Evolutionary conservation across 2,888 invertebrate genomes (phyloP).

Genomic region (Trisateles emortualis): DNA sequence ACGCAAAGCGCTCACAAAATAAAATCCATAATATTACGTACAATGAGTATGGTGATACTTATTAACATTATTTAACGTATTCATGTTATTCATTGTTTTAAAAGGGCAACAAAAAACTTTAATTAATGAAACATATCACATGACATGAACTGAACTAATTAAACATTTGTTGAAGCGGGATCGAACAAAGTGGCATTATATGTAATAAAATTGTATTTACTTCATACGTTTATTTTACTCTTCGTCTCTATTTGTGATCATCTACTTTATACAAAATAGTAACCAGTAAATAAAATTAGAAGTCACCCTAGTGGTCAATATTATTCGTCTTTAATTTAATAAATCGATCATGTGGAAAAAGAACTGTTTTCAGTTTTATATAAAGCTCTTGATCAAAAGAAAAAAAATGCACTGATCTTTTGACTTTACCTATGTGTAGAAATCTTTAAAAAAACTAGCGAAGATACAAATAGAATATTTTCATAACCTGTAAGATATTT

Average conservation of each 20-base stretch:
- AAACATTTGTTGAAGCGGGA: not conserved
- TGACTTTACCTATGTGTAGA: too few relatives aligned
- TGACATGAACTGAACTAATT: not conserved
- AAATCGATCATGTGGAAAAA: too few relatives aligned
- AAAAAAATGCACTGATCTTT: too few relatives aligned
- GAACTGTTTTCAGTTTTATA: too few relatives aligned
- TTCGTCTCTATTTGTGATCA: too few relatives aligned
- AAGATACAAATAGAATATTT: not conserved
- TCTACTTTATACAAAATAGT: too few relatives aligned
- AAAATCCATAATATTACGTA: not conserved
- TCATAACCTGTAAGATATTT: constrained; percentile 6
- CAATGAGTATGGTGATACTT: not conserved
- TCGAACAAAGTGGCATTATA: not conserved
- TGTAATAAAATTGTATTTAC: not conserved
- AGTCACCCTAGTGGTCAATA: too few relatives aligned
- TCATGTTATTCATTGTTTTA: not conserved
- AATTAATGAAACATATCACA: constrained; percentile 1
- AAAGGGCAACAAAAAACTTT: constrained; percentile 2
- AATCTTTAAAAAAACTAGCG: too few relatives aligned
- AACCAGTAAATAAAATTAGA: too few relatives aligned
- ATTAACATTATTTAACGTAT: constrained; percentile 2
- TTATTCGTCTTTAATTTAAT: too few relatives aligned
- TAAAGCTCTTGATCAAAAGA: too few relatives aligned
- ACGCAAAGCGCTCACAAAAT: not conserved
- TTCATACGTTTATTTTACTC: too few relatives aligned